phyloP scores from a whole-genome alignment of 2,113 vertebrate species.

The Xenopus laevis region DNA sequence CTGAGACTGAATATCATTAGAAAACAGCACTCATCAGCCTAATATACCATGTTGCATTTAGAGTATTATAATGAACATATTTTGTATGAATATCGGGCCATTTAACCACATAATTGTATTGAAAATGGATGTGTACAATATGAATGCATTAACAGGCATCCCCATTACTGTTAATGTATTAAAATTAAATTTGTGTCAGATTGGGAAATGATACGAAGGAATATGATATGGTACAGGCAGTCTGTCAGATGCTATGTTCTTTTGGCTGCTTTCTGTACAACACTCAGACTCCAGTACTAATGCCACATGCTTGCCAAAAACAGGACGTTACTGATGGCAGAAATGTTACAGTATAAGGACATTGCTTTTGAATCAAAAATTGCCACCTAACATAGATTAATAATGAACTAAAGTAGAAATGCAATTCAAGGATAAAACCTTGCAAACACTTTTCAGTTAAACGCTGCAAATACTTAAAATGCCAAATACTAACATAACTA shows the following conservation, averaged over 20 bases:
- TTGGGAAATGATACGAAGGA: slow-evolving; percentile 8
- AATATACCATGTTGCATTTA: slow-evolving; percentile 10
- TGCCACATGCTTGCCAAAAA: slow-evolving; percentile 11
- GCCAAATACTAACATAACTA: too few relatives aligned
- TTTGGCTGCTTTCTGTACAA: background rate
- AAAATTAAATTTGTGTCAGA: slow-evolving; percentile 6
- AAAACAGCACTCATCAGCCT: background rate
- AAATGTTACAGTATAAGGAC: too few relatives aligned
- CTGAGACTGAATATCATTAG: background rate
- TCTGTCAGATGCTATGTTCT: background rate
- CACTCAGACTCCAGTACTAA: background rate
- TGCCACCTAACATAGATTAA: too few relatives aligned
- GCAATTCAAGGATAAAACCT: too few relatives aligned
- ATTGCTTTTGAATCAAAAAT: too few relatives aligned
- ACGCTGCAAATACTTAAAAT: too few relatives aligned
- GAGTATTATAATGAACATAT: background rate
- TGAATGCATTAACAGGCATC: slow-evolving; percentile 3
- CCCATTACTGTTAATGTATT: slow-evolving; percentile 16
- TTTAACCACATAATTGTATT: slow-evolving; percentile 21
- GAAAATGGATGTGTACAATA: background rate
- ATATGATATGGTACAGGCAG: background rate
- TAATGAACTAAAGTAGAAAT: too few relatives aligned
- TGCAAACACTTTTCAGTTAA: too few relatives aligned
- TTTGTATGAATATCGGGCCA: background rate
- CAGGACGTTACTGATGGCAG: background rate